Evolutionary conservation across 2,113 vertebrate species (phyloP).

Genomic region (Nycticorax nycticorax): DNA sequence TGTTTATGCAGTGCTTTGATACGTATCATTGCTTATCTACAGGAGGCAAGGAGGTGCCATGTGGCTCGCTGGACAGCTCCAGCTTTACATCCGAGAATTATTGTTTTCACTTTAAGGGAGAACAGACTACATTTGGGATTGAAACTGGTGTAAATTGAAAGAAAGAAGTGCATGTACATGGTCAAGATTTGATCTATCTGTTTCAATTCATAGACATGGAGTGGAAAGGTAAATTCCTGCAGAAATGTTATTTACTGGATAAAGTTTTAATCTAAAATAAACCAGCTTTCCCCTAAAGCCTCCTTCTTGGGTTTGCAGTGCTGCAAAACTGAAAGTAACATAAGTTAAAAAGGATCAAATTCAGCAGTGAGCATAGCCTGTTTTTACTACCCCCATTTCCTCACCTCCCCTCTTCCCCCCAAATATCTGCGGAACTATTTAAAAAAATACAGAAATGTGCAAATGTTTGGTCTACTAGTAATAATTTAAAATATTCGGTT

Average conservation of each 20-base stretch:
- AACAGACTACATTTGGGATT: neutral
- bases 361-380: neutral
- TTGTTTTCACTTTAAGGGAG: neutral
- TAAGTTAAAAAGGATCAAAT: neutral
- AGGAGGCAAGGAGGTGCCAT: neutral
- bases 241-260: neutral
- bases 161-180: neutral
- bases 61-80: constrained; percentile 37
- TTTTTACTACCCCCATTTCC: neutral
- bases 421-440: neutral
- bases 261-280: neutral
- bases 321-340: neutral
- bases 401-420: neutral
- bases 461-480: neutral
- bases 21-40: accelerated
- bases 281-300: neutral
- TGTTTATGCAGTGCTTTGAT: neutral
- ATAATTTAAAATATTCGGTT: neutral
- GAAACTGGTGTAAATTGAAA: neutral
- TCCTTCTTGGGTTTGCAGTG: neutral
- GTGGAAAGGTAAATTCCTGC: neutral
- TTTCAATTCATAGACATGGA: neutral
- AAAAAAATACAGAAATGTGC: neutral
- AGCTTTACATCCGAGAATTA: neutral
- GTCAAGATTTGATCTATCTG: neutral